Evolutionary conservation across 2,113 vertebrate species (phyloP).

Genomic region (Cottus gobio): DNA sequence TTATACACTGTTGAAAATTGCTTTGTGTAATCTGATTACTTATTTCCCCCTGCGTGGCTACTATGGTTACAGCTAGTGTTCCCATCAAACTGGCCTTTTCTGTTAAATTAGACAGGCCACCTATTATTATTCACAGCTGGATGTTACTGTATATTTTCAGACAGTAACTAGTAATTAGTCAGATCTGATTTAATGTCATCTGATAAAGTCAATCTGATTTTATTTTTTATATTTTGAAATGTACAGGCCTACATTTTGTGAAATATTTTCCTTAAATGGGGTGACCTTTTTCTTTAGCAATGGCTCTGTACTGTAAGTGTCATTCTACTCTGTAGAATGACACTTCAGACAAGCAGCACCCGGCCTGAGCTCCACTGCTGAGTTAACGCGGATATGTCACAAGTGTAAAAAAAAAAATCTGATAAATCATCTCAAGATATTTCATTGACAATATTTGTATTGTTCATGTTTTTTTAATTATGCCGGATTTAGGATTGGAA

Average conservation of each 20-base stretch:
- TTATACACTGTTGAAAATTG: background rate
- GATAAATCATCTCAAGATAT: background rate
- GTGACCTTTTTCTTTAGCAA: background rate
- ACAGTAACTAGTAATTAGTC: no score
- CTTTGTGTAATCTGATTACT: background rate
- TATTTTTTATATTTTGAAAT: background rate
- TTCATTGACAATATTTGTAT: background rate
- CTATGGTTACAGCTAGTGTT: background rate
- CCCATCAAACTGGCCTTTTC: background rate
- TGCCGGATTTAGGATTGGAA: background rate
- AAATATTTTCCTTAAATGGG: background rate
- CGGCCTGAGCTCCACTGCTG: no score
- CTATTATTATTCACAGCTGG: background rate
- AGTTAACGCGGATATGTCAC: background rate
- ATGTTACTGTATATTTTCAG: background rate
- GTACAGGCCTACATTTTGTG: background rate
- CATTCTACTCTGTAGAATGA: no score
- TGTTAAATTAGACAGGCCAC: background rate
- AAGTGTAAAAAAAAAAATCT: no score
- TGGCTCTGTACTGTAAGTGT: no score
- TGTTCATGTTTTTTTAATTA: background rate
- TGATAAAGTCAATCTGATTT: no score
- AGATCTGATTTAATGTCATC: background rate
- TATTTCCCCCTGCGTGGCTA: background rate
- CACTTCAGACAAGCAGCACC: background rate